Evolutionary conservation across 2,113 vertebrate genomes (phyloP), one percentile per base, ranked within the genome.

Genomic region (Chrysochloris asiatica): DNA sequence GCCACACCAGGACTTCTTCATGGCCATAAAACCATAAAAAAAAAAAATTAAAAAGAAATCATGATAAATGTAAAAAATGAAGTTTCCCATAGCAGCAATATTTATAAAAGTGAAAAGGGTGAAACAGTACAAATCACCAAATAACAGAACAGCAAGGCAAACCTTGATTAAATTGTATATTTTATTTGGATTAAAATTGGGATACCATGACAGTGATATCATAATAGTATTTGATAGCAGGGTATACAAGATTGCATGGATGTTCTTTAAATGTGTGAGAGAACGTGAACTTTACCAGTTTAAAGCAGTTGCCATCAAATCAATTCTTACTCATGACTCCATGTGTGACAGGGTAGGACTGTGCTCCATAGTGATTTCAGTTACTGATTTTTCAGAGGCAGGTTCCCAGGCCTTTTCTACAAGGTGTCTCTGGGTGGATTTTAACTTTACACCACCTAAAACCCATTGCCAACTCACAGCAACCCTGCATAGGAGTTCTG

Each of bases 161-260:
- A 61, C 77, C 33, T 28, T 61, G 43, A 72, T 81, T 56, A n/a
- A 69, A 26, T 30, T 41, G 45, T 43, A 3, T 69, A 16, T 81
- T 86, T 93, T 72, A 69, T 95, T 85, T 91, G 91, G 30, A 6
- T 48, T 52, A 30, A 36, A 41, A 22, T 16, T 26, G 52, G 69
- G 71, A 5, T 73, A 11, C 28, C 21, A 0, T 47, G 43, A 45
- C 52, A 77, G 47, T 13, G 9, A 4, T 41, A 24, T 65, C 19
- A 56, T 16, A 56, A 36, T n/a, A 12, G 11, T 63, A 11, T 11
- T 45, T 16, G 36, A 13, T 22, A 38, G 19, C 11, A 33, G 43
- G 4, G 24, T 33, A 8, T 16, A 10, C 3, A 52, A 17, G 28
- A 69, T 5, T 67, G 30, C n/a, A 17, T 2, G 19, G n/a, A 9